Evolutionary conservation across 2,113 vertebrate genomes (phyloP).

Genomic region (Orthonyx spaldingii): DNA sequence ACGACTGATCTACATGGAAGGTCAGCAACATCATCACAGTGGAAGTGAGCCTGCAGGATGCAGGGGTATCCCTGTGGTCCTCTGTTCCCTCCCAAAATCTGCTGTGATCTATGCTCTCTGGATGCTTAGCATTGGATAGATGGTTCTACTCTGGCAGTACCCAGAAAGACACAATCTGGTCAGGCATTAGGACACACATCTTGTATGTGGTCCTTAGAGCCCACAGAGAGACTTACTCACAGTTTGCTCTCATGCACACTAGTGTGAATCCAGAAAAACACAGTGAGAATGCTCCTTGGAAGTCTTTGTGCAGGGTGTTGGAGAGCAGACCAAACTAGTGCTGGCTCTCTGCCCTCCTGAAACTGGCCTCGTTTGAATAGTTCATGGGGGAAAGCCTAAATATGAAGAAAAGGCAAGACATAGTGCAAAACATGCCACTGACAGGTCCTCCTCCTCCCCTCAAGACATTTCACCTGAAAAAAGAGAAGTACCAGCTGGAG

Average conservation of each 20-base stretch:
- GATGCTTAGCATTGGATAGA: neutral
- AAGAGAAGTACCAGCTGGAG: conserved; percentile 47
- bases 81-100: neutral
- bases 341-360: neutral
- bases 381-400: neutral
- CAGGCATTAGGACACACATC: neutral
- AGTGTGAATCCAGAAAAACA: neutral
- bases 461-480: conserved; percentile 32
- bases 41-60: neutral
- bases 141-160: neutral
- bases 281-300: neutral
- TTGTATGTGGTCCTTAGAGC: rapidly evolving
- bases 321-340: neutral
- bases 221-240: neutral
- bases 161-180: neutral
- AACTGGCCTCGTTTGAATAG: neutral
- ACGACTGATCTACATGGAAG: neutral
- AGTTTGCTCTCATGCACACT: neutral
- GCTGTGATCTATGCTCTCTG: neutral
- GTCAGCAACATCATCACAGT: neutral
- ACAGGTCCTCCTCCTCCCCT: conserved; percentile 8
- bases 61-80: neutral
- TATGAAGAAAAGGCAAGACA: neutral
- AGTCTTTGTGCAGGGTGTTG: neutral
- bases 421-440: neutral